phyloP scores from a whole-genome alignment of 2,113 vertebrate genomes.

The Lutjanus erythropterus region DNA sequence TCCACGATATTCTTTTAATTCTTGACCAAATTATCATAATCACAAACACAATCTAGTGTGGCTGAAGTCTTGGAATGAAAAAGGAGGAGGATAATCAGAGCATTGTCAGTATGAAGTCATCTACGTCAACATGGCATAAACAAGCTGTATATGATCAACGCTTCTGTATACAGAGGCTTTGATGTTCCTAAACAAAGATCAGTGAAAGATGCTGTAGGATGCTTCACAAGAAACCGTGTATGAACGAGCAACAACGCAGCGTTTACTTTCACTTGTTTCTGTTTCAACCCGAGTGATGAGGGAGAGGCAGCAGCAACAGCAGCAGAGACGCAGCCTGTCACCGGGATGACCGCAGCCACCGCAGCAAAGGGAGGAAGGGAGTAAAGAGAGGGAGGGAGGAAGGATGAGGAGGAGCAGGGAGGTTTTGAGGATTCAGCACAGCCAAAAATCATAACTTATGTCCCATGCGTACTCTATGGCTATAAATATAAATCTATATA shows the following conservation, averaged over 20 bases:
- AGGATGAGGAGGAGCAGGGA: neutral
- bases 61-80: neutral
- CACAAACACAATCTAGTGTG: neutral
- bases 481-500: too few relatives aligned
- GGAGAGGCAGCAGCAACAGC: conserved; percentile 1
- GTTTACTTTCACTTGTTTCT: conserved; percentile 29
- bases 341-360: conserved; percentile 29
- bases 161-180: neutral
- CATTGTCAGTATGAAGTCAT: neutral
- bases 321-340: conserved; percentile 47
- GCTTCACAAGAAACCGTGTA: conserved; percentile 3
- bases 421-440: conserved; percentile 11
- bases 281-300: conserved; percentile 34
- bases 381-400: neutral
- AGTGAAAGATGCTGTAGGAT: conserved; percentile 13
- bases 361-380: conserved; percentile 21
- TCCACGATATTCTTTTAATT: neutral
- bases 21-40: neutral
- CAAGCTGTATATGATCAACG: neutral
- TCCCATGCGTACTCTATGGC: neutral
- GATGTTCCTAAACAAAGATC: conserved; percentile 30
- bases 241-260: conserved; percentile 7
- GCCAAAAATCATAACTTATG: conserved; percentile 11
- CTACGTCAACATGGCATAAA: conserved; percentile 7
- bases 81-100: neutral